phyloP scores from a whole-genome alignment of 2,113 vertebrate species.

The Xenopus borealis region DNA sequence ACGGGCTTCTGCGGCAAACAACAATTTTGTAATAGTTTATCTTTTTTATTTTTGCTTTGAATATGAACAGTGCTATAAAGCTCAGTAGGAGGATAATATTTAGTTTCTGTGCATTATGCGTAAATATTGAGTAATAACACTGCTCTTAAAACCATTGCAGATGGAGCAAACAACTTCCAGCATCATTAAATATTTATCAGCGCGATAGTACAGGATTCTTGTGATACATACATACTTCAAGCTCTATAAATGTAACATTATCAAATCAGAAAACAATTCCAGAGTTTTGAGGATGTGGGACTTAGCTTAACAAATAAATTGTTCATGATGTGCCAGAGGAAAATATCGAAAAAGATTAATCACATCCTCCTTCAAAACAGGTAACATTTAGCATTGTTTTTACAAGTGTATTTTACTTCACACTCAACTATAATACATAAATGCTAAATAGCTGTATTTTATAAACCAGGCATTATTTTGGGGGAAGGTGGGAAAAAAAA shows the following conservation, averaged over 20 bases:
- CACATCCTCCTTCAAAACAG: conserved; percentile 62
- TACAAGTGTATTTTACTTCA: conserved; percentile 67
- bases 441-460: conserved; percentile 57
- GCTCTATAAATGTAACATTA: conserved; percentile 59
- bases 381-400: conserved; percentile 63
- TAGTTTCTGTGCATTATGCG: conserved; percentile 50
- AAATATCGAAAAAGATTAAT: conserved; percentile 66
- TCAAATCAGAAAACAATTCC: conserved; percentile 52
- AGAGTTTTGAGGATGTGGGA: conserved; percentile 51
- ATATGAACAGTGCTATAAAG: background rate
- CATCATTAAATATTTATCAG: conserved; percentile 64
- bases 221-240: conserved; percentile 62
- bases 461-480: conserved; percentile 53
- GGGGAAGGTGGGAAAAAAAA: background rate
- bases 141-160: conserved; percentile 60
- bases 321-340: conserved; percentile 64
- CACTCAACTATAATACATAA: conserved; percentile 62
- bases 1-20: too few relatives aligned
- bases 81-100: conserved; percentile 19
- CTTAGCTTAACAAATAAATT: conserved; percentile 67
- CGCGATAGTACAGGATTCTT: conserved; percentile 53
- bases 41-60: background rate
- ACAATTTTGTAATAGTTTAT: too few relatives aligned
- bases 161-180: conserved; percentile 52
- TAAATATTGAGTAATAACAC: conserved; percentile 57